Base-by-base conservation (phyloP, 2,888 invertebrate species). In the Nudaria mundana region DNA sequence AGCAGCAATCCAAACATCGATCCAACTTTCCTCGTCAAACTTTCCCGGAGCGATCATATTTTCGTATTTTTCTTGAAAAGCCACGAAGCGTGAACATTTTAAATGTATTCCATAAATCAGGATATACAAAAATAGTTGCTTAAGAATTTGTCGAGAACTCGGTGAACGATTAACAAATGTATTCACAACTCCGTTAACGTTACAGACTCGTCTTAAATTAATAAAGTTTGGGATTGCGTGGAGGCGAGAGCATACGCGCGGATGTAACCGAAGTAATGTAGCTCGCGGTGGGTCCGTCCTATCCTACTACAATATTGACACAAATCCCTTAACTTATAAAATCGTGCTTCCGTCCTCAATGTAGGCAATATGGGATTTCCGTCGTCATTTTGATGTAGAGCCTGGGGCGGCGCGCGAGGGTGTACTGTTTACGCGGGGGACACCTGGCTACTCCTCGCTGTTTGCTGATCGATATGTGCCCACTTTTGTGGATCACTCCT, bases 241-340 rank as follows among this genome's bases (percentile, higher is more conserved):
- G 56, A 50, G 45, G 48, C 56, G 56, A 48, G 44, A 46, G 44
- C 40, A 48, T 50, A 49, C 44, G 42, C 39, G 40, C 34, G 47
- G 36, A 50, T 39, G 20, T 37, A 30, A 35, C 40, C 38, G 40
- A 33, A 18, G 41, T 48, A 35, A 33, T 49, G 42, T 56, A 52
- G 46, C 53, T 53, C 41, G 18, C 23, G 29, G 33, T 33, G 39
- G 42, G 42, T 73, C 73, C 73, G 71, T 43, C 37, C 76, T 70
- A 73, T 85, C 87, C 88, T 88, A 86, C 79, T 88, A 84, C 84
- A 88, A 88, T 88, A 87, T 88, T 88, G 84, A 87, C 88, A 86
- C 79, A 85, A 86, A 87, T 85, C 87, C 88, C 87, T 86, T 85
- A 86, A 87, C 84, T 87, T 88, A 87, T 87, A 87, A 88, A 88